Percentiles rank a stretch among this genome's conserved stretches.
Evolutionary conservation across 2,797 vertebrate species (phyloP).

Genomic region (Neosilurus hyrtlii): DNA sequence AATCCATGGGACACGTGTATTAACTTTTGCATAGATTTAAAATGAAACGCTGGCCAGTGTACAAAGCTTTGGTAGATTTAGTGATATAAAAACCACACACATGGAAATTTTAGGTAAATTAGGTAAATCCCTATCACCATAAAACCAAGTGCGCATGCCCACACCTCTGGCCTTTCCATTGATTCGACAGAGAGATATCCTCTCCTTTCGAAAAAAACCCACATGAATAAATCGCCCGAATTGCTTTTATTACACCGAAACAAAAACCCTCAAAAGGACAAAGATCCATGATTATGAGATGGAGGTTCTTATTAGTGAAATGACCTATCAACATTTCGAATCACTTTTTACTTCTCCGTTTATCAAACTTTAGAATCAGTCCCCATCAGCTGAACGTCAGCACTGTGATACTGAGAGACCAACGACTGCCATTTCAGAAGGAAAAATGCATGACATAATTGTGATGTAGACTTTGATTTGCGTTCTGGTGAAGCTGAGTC

Average conservation of each 20-base stretch:
- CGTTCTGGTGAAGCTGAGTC: neutral
- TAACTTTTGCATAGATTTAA: neutral
- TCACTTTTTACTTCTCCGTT: neutral
- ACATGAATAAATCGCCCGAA: neutral
- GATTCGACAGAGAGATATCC: conserved; percentile 3
- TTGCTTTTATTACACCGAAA: neutral
- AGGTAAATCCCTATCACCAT: neutral
- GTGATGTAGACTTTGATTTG: neutral
- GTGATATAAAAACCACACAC: neutral
- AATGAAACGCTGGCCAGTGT: neutral
- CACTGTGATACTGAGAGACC: neutral
- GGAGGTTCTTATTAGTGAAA: neutral
- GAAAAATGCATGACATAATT: neutral
- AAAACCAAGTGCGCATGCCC: neutral
- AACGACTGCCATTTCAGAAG: neutral
- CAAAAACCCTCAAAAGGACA: neutral
- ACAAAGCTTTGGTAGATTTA: neutral
- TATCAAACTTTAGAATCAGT: neutral
- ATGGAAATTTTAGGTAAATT: conserved; percentile 1
- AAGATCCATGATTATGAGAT: neutral
- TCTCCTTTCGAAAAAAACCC: neutral
- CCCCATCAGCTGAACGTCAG: neutral
- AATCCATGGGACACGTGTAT: neutral
- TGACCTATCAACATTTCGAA: neutral
- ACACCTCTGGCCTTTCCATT: conserved; percentile 6